phyloP scores from a whole-genome alignment of 2,888 invertebrate genomes.

The Anticlea derivata region DNA sequence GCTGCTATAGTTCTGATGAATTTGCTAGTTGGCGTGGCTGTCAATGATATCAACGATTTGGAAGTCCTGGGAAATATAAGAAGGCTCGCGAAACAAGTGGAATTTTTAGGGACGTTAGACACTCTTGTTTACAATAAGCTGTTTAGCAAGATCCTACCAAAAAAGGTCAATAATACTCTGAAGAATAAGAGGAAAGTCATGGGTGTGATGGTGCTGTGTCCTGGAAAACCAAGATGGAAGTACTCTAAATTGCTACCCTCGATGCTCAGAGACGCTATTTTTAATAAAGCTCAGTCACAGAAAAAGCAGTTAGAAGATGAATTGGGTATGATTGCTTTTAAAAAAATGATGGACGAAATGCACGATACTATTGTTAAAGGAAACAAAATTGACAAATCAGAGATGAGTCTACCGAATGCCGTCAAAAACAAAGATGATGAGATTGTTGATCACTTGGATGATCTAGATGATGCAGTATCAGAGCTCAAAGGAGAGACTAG shows the following conservation, averaged over 20 bases:
- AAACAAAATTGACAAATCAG: conserved; percentile 36
- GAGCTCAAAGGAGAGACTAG: conserved; percentile 59
- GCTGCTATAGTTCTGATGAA: conserved; percentile 85
- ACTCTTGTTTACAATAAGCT: conserved; percentile 76
- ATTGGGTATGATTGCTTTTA: conserved; percentile 57
- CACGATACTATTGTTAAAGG: conserved; percentile 59
- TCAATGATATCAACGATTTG: conserved; percentile 83
- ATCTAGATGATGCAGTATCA: conserved; percentile 57
- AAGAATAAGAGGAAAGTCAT: conserved; percentile 66
- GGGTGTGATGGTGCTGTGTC: conserved; percentile 58
- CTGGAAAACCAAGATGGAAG: conserved; percentile 65
- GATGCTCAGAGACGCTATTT: conserved; percentile 65
- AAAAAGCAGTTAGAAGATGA: conserved; percentile 67
- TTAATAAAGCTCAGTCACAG: conserved; percentile 67
- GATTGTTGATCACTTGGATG: conserved; percentile 57
- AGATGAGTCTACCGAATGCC: conserved; percentile 31
- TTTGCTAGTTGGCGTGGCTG: conserved; percentile 84
- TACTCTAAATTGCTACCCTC: conserved; percentile 61
- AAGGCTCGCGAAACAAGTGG: conserved; percentile 81
- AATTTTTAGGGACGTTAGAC: conserved; percentile 78
- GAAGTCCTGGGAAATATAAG: conserved; percentile 82
- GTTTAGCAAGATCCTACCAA: conserved; percentile 65
- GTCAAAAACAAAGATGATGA: conserved; percentile 49
- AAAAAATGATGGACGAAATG: conserved; percentile 63
- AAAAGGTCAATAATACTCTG: conserved; percentile 54